Conservation (phyloP, 2,888 invertebrate genomes). For the Abrostola tripartita region DNA sequence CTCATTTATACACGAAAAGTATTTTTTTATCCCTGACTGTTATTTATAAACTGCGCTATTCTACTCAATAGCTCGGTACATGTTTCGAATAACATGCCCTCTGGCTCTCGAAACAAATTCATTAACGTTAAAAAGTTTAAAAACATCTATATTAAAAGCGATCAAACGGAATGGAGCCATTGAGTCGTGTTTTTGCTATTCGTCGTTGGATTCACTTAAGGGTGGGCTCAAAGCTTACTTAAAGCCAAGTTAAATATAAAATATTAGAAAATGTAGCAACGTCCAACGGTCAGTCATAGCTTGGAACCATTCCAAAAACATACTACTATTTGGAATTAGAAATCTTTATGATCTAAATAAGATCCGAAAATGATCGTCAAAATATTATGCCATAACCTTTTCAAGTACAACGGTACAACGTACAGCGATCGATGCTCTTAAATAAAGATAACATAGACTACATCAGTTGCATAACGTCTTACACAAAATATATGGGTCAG, state of each 20-base stretch:
- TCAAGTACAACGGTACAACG: not conserved
- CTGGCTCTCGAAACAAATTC: constrained; percentile 13
- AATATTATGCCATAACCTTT: constrained; percentile 8
- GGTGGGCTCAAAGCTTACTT: not conserved
- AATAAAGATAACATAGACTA: constrained; percentile 32
- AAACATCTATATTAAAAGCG: constrained; percentile 52
- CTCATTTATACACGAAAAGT: no score
- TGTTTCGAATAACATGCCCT: constrained; percentile 8
- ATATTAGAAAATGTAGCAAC: not conserved
- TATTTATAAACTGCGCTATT: not conserved
- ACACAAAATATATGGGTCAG: constrained; percentile 46
- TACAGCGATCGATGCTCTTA: constrained; percentile 18
- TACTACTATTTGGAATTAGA: not conserved
- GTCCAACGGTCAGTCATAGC: constrained; percentile 1
- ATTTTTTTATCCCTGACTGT: no score
- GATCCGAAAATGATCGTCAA: constrained; percentile 4
- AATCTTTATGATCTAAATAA: constrained; percentile 3
- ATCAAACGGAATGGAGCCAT: constrained; percentile 52
- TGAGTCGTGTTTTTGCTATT: constrained; percentile 30
- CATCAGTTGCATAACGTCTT: constrained; percentile 41
- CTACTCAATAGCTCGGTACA: not conserved
- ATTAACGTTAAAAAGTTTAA: constrained; percentile 30
- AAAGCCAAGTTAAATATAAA: not conserved
- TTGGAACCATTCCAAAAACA: constrained; percentile 2
- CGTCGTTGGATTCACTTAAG: constrained; percentile 3